These are phyloP conservation scores for Epizoanthus ramosus DNA, from an alignment of 92 coral and sea anemone genomes.

Conservation along the genomic window DNA sequence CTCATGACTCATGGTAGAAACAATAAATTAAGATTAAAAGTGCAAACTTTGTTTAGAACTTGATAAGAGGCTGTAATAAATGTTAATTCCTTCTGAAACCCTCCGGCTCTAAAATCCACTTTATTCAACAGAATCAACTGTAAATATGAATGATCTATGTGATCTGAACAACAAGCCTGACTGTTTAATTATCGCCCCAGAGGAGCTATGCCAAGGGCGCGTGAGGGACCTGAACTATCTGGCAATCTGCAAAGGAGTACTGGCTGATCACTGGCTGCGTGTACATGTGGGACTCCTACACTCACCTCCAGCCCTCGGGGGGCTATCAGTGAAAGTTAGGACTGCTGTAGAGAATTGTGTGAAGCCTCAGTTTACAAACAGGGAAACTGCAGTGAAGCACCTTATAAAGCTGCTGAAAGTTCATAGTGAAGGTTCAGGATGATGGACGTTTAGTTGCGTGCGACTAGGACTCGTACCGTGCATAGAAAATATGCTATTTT, in stretches of 20 bases:
- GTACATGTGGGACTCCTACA: conserved; percentile 70
- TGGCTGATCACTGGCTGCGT: conserved; percentile 57
- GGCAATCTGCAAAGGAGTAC: conserved; percentile 78
- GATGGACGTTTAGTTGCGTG: no score
- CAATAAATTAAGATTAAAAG: no score
- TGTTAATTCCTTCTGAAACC: background rate
- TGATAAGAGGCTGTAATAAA: no score
- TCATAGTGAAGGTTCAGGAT: background rate
- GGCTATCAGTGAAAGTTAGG: background rate
- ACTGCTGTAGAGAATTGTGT: conserved; percentile 47
- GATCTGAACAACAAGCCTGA: conserved; percentile 41
- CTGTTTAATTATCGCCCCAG: conserved; percentile 70
- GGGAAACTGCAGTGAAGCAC: conserved; percentile 43
- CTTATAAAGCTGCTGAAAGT: conserved; percentile 6
- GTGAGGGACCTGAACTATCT: conserved; percentile 84
- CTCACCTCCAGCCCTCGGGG: conserved; percentile 53
- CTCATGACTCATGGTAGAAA: no score
- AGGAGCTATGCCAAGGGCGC: conserved; percentile 75
- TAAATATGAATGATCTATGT: conserved; percentile 51
- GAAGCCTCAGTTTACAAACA: conserved; percentile 31
- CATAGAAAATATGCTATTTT: no score
- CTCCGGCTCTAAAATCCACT: background rate
- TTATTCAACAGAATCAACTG: background rate
- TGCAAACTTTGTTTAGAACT: no score
- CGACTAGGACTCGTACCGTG: no score